These are phyloP conservation scores for Oryzias sinensis DNA, from an alignment of 2,797 vertebrate species.

Conservation along the genomic window DNA sequence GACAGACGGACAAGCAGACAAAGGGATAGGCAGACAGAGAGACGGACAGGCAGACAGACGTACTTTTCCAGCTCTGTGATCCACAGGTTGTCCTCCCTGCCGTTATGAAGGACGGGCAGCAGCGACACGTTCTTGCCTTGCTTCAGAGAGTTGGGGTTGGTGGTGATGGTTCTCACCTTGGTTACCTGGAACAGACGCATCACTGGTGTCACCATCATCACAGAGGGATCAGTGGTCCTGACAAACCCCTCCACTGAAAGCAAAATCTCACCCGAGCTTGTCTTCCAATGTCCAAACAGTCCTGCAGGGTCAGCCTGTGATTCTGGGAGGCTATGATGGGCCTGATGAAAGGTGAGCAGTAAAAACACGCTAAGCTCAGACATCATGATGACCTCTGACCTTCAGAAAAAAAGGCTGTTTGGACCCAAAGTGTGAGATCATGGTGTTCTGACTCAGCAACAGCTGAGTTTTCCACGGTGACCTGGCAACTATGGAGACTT, in stretches of 20 bases:
- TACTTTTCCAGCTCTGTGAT: slow-evolving; percentile 80
- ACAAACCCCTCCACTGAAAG: not conserved
- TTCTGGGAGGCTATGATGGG: slow-evolving; percentile 82
- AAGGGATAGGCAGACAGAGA: not conserved
- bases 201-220: not conserved
- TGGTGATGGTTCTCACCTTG: slow-evolving; percentile 81
- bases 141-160: slow-evolving; percentile 74
- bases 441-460: too few species aligned
- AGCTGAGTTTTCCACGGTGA: too few species aligned
- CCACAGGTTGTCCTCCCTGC: slow-evolving; percentile 76
- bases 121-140: slow-evolving; percentile 56
- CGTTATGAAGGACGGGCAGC: slow-evolving; percentile 69
- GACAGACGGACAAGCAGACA: not conserved
- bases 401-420: not conserved
- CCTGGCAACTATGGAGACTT: too few species aligned
- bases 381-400: too few species aligned
- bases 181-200: slow-evolving; percentile 54
- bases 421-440: too few species aligned
- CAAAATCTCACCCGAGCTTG: slow-evolving; percentile 79
- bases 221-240: not conserved
- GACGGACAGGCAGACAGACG: not conserved
- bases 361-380: not conserved
- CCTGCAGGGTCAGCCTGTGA: slow-evolving; percentile 86
- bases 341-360: slow-evolving; percentile 52
- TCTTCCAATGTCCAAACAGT: slow-evolving; percentile 84